Percentiles rank a stretch among this genome's conserved stretches.
phyloP scores from a whole-genome alignment of 2,888 invertebrate genomes.

The Ophonus ardosiacus region DNA sequence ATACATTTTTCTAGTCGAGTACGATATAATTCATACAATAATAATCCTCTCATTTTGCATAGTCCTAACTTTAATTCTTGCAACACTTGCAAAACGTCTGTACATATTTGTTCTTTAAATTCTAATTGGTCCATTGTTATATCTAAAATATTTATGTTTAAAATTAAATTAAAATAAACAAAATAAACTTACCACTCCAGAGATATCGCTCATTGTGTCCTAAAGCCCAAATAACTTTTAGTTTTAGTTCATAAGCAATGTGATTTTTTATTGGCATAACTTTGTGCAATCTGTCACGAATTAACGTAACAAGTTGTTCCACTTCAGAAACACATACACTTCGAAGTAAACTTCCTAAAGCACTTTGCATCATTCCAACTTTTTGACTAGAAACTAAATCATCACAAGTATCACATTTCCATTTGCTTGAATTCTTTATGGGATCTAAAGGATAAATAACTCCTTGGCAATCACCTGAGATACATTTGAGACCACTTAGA shows the following conservation, averaged over 20 bases:
- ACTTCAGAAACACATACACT: conserved; percentile 77
- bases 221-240: conserved; percentile 80
- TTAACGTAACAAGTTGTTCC: conserved; percentile 78
- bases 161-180: background rate
- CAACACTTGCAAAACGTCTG: conserved; percentile 78
- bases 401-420: conserved; percentile 80
- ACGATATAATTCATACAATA: conserved; percentile 71
- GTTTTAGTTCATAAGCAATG: conserved; percentile 81
- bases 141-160: conserved; percentile 76
- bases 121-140: conserved; percentile 79
- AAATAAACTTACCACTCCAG: conserved; percentile 78
- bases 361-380: conserved; percentile 77
- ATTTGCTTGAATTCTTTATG: conserved; percentile 76
- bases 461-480: conserved; percentile 77
- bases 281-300: conserved; percentile 77
- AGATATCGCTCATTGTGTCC: conserved; percentile 78
- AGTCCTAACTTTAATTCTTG: conserved; percentile 78
- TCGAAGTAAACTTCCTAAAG: conserved; percentile 79
- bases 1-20: conserved; percentile 66
- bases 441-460: conserved; percentile 79
- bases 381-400: conserved; percentile 76
- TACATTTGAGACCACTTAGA: conserved; percentile 80
- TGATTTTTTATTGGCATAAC: conserved; percentile 81
- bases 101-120: conserved; percentile 80
- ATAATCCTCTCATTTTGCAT: conserved; percentile 72